Evolutionary conservation across 2,797 vertebrate species (phyloP).

Genomic region (Cichlasoma orientale): DNA sequence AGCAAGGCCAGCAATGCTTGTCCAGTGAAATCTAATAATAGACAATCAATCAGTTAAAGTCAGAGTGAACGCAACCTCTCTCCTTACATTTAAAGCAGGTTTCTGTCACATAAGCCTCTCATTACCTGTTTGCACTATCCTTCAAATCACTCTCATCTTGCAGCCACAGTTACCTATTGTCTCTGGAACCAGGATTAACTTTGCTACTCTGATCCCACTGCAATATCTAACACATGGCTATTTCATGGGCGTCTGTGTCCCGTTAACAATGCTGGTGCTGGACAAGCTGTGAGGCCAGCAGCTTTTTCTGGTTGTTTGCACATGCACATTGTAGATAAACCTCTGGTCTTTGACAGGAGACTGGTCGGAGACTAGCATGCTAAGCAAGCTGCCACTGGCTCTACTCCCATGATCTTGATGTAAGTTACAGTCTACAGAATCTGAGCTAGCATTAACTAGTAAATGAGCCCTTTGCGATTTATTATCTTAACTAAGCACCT

Average conservation of each 20-base stretch:
- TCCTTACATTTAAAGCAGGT: not conserved
- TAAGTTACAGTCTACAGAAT: no score
- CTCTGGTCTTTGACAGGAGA: not conserved
- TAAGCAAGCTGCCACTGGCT: no score
- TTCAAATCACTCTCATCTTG: not conserved
- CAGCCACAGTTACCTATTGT: rapidly evolving
- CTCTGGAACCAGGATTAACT: not conserved
- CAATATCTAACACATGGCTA: not conserved
- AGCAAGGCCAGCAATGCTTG: not conserved
- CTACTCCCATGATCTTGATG: no score
- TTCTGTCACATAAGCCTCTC: not conserved
- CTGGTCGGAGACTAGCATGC: not conserved
- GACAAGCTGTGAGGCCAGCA: no score
- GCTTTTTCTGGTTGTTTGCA: no score
- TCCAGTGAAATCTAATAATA: not conserved
- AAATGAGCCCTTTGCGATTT: not conserved
- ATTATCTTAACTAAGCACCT: not conserved
- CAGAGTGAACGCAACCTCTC: not conserved
- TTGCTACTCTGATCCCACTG: not conserved
- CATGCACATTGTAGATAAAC: not conserved
- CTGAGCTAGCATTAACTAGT: not conserved
- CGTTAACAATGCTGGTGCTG: not conserved
- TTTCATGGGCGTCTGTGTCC: not conserved
- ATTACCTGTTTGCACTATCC: not conserved
- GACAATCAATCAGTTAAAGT: not conserved